Evolutionary conservation across 2,797 vertebrate genomes (phyloP).

Genomic region (Cichlasoma orientale): DNA sequence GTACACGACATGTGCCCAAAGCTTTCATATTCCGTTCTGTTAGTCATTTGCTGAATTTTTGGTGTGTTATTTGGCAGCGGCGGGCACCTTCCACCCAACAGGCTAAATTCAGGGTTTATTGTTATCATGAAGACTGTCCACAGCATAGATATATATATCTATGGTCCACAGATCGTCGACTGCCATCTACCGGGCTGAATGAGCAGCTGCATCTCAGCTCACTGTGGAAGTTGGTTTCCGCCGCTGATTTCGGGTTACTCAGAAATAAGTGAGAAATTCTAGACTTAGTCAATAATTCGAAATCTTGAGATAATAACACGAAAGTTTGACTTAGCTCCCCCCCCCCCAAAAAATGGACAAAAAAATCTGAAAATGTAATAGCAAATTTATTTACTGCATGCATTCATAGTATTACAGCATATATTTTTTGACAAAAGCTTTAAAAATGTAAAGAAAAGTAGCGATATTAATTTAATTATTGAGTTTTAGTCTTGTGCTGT

Average conservation of each 20-base stretch:
- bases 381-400: slow-evolving; percentile 78
- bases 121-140: rapidly evolving
- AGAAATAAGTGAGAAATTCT: too few species aligned
- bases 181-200: slow-evolving; percentile 52
- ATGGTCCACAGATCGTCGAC: background rate
- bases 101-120: background rate
- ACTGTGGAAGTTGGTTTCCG: background rate
- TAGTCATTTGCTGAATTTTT: background rate
- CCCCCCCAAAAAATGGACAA: background rate
- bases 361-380: slow-evolving; percentile 42
- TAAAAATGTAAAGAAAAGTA: slow-evolving; percentile 57
- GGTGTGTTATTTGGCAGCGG: background rate
- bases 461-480: slow-evolving; percentile 51
- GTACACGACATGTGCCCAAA: background rate
- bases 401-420: slow-evolving; percentile 76
- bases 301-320: too few species aligned
- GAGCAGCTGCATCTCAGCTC: background rate
- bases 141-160: too few species aligned
- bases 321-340: too few species aligned
- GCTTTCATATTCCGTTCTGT: rapidly evolving
- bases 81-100: background rate
- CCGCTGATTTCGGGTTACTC: background rate
- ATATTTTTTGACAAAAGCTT: slow-evolving; percentile 59
- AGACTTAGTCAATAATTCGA: too few species aligned
- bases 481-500: slow-evolving; percentile 23